These are phyloP conservation scores for Coryphaenoides rupestris DNA, from an alignment of 2,113 vertebrate genomes.

Conservation along the genomic window DNA sequence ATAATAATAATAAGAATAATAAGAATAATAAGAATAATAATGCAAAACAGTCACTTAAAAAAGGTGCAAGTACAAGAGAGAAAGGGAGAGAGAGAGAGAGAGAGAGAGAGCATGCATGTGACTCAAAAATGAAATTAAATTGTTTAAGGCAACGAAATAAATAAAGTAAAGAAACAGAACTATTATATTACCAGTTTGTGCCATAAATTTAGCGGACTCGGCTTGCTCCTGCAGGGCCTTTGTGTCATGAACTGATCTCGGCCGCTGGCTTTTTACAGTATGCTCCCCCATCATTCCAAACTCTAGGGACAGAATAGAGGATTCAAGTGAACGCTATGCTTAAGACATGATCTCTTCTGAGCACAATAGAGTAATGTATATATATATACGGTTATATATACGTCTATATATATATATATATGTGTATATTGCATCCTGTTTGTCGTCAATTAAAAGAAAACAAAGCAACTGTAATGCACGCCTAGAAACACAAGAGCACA, in stretches of 20 bases:
- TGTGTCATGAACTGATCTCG: constrained; percentile 99
- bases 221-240: constrained; percentile 99
- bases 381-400: too few relatives aligned
- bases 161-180: constrained; percentile 86
- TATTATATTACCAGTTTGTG: constrained; percentile 99
- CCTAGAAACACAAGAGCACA: constrained; percentile 78
- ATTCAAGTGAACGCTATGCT: constrained; percentile 94
- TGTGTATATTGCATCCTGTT: constrained; percentile 29
- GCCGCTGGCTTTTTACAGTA: constrained; percentile 99
- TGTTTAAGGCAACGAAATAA: constrained; percentile 91
- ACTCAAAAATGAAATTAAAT: constrained; percentile 92
- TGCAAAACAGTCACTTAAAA: constrained; percentile 85
- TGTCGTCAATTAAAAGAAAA: constrained; percentile 58
- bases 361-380: constrained; percentile 72
- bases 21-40: constrained; percentile 33
- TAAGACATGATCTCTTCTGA: constrained; percentile 72
- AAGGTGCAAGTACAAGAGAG: constrained; percentile 91
- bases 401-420: not conserved
- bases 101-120: constrained; percentile 98
- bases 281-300: constrained; percentile 99
- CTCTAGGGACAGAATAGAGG: constrained; percentile 99
- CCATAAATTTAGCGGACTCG: constrained; percentile 99
- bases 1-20: constrained; percentile 66
- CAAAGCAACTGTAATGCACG: constrained; percentile 66
- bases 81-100: not conserved